Percentiles rank a stretch among this genome's conserved stretches.
phyloP scores from a whole-genome alignment of 2,888 invertebrate species.

The Malachius bipustulatus region DNA sequence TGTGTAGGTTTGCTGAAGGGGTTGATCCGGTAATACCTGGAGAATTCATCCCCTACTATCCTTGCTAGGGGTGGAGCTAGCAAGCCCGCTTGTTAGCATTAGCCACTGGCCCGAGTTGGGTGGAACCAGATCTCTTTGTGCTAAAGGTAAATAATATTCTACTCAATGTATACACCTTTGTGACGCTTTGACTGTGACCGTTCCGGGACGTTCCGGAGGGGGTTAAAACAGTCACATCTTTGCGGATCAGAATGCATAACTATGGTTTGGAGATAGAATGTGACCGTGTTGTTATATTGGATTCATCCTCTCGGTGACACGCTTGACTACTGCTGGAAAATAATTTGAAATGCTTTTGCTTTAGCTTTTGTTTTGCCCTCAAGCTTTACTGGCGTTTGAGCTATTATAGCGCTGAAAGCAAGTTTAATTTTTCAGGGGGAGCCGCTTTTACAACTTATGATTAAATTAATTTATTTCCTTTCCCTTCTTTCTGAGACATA shows the following conservation, averaged over 20 bases:
- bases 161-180: conserved; percentile 57
- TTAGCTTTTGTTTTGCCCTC: conserved; percentile 12
- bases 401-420: neutral
- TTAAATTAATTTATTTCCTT: too few relatives aligned
- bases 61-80: conserved; percentile 28
- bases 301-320: conserved; percentile 33
- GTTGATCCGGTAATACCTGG: too few relatives aligned
- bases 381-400: neutral
- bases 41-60: too few relatives aligned
- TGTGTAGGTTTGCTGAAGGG: too few relatives aligned
- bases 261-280: conserved; percentile 35
- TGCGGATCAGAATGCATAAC: conserved; percentile 34
- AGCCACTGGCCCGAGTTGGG: conserved; percentile 37
- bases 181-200: conserved; percentile 33
- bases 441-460: too few relatives aligned
- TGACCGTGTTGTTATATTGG: conserved; percentile 33
- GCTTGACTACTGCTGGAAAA: conserved; percentile 32
- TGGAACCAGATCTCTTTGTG: conserved; percentile 37
- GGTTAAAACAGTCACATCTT: conserved; percentile 26
- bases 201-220: conserved; percentile 35
- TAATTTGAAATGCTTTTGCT: conserved; percentile 31
- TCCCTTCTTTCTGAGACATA: too few relatives aligned
- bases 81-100: conserved; percentile 31
- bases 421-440: too few relatives aligned
- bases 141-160: conserved; percentile 63